Evolutionary conservation across 2,113 vertebrate species (phyloP), one percentile per base, ranked within the genome.

Genomic region (Nematolebias whitei): DNA sequence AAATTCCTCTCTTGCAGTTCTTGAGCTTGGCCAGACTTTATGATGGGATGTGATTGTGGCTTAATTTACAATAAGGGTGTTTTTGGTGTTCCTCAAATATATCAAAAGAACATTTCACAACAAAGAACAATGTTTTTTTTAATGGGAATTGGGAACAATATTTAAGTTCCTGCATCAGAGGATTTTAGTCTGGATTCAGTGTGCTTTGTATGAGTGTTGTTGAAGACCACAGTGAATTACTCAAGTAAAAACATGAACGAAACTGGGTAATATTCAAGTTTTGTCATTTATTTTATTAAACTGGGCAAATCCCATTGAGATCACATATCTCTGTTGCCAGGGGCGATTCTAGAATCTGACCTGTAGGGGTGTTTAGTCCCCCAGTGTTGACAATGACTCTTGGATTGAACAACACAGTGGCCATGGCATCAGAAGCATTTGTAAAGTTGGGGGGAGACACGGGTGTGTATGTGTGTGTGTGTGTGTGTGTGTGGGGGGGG

Each of bases 1-100:
- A 68, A 74, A 79, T 76, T 80, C 41, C 23, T 63, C 68, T 51
- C 39, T 23, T 44, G 61, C 32, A 12, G 58, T 63, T 85, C 66
- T 74, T 68, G 64, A 58, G 63, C 80, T 83, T 80, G 68, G 69
- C 65, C 65, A 76, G 74, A 83, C 76, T 59, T 51, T 48, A 50
- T 53, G 78, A 86, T 43, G 24, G 32, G 65, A 76, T 3, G 2
- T 0, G 18, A 64, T 47, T 45, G 18, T 4, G 40, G 60, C 61
- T 75, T 11, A 1, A 18, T 69, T 71, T 68, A 71, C 14, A 15
- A 16, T 71, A 51, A 43, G 65, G 12, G 45, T 48, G 58, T 58
- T 53, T 32, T 23, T 20, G 11, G 13, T 55, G 43, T 68, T 62
- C 5, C 53, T 35, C n/a, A 29, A 26, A 48, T 24, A 29, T 71